Evolutionary conservation across 2,888 invertebrate species (phyloP).

Genomic region (Hoplodrina ambigua): DNA sequence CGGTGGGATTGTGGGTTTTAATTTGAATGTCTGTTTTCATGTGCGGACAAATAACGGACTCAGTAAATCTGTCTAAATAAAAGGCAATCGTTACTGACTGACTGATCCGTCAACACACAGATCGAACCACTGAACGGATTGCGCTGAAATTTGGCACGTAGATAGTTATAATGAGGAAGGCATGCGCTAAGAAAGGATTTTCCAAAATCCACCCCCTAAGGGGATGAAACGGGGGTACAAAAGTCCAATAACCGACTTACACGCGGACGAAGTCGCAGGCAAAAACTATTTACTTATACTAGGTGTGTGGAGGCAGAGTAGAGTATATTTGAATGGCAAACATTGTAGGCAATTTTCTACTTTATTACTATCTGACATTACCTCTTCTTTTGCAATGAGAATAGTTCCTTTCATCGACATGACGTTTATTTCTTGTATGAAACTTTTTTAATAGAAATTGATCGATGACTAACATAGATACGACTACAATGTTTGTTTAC

Average conservation of each 20-base stretch:
- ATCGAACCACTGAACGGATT: too few species aligned
- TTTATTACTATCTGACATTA: neutral
- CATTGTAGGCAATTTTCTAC: neutral
- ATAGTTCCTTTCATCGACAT: slow-evolving; percentile 2
- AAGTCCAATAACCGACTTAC: too few species aligned
- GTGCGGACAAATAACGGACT: slow-evolving; percentile 1
- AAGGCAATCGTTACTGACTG: too few species aligned
- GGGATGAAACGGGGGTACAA: too few species aligned
- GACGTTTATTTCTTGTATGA: neutral
- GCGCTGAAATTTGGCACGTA: too few species aligned
- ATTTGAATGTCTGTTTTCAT: slow-evolving; percentile 25
- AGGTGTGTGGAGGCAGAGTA: neutral
- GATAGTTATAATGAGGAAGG: too few species aligned
- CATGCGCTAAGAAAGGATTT: too few species aligned
- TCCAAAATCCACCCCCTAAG: too few species aligned
- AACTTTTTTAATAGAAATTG: neutral
- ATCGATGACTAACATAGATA: neutral
- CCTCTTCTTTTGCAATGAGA: neutral
- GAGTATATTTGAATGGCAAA: too few species aligned
- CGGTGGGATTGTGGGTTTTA: slow-evolving; percentile 49
- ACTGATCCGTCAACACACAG: too few species aligned
- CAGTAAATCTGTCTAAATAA: neutral
- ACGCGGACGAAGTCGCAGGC: too few species aligned
- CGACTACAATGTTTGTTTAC: neutral
- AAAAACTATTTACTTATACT: neutral